A percentile compares a stretch with the other conserved stretches of the same genome.
These are phyloP conservation scores for Cyphomyrus discorhynchus DNA, from an alignment of 2,113 vertebrate species.

Conservation along the genomic window DNA sequence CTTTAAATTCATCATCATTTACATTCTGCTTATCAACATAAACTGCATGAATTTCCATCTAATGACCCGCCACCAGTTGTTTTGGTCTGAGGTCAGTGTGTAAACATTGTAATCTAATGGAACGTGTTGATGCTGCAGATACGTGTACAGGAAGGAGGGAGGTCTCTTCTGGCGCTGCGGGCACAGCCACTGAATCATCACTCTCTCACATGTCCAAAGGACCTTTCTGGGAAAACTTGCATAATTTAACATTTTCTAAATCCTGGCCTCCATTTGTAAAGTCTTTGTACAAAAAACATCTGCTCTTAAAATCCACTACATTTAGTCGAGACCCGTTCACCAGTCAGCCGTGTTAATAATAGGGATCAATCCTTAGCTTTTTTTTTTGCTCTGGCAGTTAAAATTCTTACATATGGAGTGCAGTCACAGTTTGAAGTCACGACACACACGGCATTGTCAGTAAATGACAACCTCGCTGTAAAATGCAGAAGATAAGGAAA, in stretches of 20 bases:
- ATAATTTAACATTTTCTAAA: not conserved
- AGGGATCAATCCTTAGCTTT: not conserved
- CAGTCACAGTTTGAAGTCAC: not conserved
- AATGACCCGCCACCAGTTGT: not conserved
- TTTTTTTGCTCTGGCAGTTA: not conserved
- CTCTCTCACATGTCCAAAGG: not conserved
- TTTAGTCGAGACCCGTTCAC: not conserved
- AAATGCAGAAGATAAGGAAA: not conserved
- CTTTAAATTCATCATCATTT: not conserved
- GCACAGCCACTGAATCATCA: not conserved
- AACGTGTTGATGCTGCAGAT: not conserved
- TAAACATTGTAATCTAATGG: not conserved
- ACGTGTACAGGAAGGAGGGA: not conserved
- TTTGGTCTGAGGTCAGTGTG: not conserved
- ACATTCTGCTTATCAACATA: not conserved
- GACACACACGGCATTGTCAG: not conserved
- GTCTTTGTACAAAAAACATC: not conserved
- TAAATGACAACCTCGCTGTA: not conserved
- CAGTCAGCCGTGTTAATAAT: not conserved
- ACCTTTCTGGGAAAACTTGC: not conserved
- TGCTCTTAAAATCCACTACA: not conserved
- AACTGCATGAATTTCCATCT: not conserved
- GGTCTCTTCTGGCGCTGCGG: not conserved
- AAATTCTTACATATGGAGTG: not conserved
- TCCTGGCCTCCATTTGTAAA: not conserved